These are phyloP conservation scores for Nephrotoma guestfalica DNA, from an alignment of 2,888 invertebrate genomes.

Conservation along the genomic window DNA sequence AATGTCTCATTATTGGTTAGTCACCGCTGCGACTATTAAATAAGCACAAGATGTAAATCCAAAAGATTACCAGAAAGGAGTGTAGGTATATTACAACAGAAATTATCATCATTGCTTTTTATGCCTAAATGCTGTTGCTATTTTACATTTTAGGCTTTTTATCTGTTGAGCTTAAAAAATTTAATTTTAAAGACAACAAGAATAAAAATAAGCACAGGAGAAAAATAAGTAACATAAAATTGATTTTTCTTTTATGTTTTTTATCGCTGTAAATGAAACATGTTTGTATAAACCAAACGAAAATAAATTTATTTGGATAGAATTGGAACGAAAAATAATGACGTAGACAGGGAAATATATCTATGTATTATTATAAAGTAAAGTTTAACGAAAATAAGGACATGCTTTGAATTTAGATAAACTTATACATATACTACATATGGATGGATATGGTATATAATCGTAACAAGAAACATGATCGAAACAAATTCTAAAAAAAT, in stretches of 20 bases:
- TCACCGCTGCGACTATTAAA: neutral
- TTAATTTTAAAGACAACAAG: neutral
- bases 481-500: neutral
- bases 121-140: neutral
- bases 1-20: neutral
- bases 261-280: neutral
- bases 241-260: neutral
- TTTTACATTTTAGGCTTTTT: neutral
- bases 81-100: neutral
- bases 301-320: neutral
- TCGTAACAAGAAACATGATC: neutral
- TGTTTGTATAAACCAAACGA: neutral
- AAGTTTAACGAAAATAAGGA: neutral
- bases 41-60: neutral
- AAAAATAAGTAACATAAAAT: neutral
- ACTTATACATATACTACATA: neutral
- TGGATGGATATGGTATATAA: neutral
- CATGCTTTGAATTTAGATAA: neutral
- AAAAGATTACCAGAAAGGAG: neutral
- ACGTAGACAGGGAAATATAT: neutral
- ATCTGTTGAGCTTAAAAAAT: neutral
- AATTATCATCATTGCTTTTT: neutral
- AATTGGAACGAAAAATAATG: neutral
- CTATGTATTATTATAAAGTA: neutral
- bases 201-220: neutral